Evolutionary conservation across 2,113 vertebrate species (phyloP).

Genomic region (Excalfactoria chinensis): DNA sequence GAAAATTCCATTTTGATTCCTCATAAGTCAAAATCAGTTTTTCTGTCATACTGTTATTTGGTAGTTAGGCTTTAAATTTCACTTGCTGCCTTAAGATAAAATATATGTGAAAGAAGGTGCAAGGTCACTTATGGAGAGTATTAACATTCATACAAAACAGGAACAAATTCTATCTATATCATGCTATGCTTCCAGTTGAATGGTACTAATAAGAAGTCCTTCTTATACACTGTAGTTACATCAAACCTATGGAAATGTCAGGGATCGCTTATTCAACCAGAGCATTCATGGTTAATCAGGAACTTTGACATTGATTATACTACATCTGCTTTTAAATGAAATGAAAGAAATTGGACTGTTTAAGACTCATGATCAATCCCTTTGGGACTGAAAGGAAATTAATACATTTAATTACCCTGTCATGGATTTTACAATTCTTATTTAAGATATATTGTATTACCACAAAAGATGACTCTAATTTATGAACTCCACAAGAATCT

Average conservation of each 20-base stretch:
- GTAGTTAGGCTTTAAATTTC: slow-evolving; percentile 42
- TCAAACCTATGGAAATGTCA: slow-evolving; percentile 29
- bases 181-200: neutral
- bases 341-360: slow-evolving; percentile 28
- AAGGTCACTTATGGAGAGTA: slow-evolving; percentile 32
- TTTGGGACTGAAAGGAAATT: neutral
- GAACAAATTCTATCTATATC: neutral
- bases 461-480: slow-evolving; percentile 1
- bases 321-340: slow-evolving; percentile 34
- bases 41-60: neutral
- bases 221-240: neutral
- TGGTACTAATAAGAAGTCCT: slow-evolving; percentile 4
- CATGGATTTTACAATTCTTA: neutral
- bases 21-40: neutral
- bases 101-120: slow-evolving; percentile 7
- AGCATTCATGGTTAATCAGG: slow-evolving; percentile 31
- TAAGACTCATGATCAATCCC: slow-evolving; percentile 39
- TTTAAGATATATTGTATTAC: neutral
- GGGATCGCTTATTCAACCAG: slow-evolving; percentile 25
- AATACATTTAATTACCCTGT: slow-evolving; percentile 29
- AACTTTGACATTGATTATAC: slow-evolving; percentile 32
- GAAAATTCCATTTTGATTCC: neutral
- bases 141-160: slow-evolving; percentile 6
- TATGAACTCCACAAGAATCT: neutral
- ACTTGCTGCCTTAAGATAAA: slow-evolving; percentile 1